phyloP scores from a whole-genome alignment of 2,113 vertebrate genomes.

The Crotalus viridis region DNA sequence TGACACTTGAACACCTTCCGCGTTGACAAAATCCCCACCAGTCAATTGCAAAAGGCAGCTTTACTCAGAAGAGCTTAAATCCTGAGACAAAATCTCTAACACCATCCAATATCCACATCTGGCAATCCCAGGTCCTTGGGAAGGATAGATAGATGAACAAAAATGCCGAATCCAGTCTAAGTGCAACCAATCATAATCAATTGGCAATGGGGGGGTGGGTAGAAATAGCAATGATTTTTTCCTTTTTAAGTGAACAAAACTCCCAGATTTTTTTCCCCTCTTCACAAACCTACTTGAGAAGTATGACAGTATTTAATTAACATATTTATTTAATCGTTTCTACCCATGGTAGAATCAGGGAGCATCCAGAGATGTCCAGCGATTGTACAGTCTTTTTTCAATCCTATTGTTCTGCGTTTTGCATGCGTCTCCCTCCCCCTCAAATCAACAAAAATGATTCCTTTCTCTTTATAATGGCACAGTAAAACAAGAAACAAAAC shows the following conservation, averaged over 20 bases:
- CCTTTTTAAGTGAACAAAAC: background rate
- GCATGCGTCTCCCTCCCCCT: background rate
- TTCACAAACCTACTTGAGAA: conserved; percentile 75
- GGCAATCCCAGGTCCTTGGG: too few relatives aligned
- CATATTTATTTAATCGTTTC: conserved; percentile 32
- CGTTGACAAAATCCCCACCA: background rate
- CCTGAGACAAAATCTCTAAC: background rate
- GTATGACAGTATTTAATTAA: conserved; percentile 71
- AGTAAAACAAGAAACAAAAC: background rate
- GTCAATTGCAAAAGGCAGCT: background rate
- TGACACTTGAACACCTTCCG: background rate
- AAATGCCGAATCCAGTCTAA: background rate
- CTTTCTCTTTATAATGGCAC: background rate
- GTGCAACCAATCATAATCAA: background rate
- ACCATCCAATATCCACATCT: background rate
- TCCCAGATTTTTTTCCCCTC: background rate
- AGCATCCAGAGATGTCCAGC: conserved; percentile 71
- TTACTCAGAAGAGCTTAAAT: background rate
- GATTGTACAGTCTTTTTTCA: conserved; percentile 45
- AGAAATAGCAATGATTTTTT: conserved; percentile 19
- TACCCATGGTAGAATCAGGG: conserved; percentile 66
- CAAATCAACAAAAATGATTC: conserved; percentile 3
- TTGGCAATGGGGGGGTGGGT: background rate
- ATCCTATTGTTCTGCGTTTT: conserved; percentile 36
- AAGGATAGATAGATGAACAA: too few relatives aligned